A percentile compares a stretch with the other conserved stretches of the same genome.
These are phyloP conservation scores for Cherax quadricarinatus DNA, from an alignment of 1,140 invertebrate genomes.

Conservation along the genomic window DNA sequence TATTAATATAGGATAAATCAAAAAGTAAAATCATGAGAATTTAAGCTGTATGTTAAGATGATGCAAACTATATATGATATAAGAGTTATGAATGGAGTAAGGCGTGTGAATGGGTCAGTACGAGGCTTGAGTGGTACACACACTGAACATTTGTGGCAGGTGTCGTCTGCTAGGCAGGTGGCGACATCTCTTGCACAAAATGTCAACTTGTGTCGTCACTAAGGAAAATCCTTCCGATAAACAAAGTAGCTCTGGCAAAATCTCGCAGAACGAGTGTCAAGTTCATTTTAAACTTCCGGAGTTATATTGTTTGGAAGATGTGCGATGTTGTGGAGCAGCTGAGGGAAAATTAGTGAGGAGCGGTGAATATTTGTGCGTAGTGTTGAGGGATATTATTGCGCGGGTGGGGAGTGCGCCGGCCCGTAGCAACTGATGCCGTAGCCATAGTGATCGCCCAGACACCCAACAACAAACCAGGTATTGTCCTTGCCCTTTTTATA, in stretches of 20 bases:
- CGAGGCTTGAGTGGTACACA: not conserved
- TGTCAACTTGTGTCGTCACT: constrained; percentile 34
- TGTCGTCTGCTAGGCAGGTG: constrained; percentile 24
- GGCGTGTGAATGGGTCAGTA: no score
- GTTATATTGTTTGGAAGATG: not conserved
- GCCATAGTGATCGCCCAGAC: constrained; percentile 57
- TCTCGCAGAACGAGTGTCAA: not conserved
- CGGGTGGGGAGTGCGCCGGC: constrained; percentile 49
- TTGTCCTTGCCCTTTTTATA: constrained; percentile 5
- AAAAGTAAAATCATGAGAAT: no score
- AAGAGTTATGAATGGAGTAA: no score
- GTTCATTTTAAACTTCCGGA: not conserved
- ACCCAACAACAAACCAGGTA: constrained; percentile 54
- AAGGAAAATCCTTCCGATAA: constrained; percentile 68
- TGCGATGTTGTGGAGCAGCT: not conserved
- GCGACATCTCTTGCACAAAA: constrained; percentile 44
- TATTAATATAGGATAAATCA: no score
- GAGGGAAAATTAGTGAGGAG: not conserved
- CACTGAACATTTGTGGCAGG: not conserved
- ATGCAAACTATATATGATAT: no score
- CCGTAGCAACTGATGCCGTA: constrained; percentile 65
- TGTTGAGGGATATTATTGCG: constrained; percentile 24
- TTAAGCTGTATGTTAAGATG: no score
- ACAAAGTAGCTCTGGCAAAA: constrained; percentile 36
- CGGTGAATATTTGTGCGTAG: not conserved